Conservation (phyloP, 2,797 vertebrate species). For the Argentina silus region DNA sequence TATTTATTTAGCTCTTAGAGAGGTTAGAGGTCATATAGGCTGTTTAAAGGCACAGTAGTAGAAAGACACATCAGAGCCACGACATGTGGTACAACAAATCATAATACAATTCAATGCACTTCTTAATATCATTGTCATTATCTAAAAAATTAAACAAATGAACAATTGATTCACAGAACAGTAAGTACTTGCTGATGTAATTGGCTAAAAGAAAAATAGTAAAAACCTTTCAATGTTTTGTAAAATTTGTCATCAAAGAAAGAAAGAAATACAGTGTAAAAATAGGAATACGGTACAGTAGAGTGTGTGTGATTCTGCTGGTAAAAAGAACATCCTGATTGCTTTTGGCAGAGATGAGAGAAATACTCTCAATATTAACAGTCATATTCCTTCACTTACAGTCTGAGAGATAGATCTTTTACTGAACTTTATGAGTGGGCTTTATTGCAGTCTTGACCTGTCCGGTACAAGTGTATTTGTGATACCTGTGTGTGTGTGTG, state of each 20-base stretch:
- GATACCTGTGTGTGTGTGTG: background rate
- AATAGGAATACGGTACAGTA: background rate
- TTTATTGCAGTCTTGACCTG: constrained; percentile 7
- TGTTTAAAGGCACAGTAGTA: constrained; percentile 23
- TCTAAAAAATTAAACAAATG: background rate
- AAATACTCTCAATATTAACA: background rate
- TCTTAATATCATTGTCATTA: background rate
- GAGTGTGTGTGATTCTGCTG: background rate
- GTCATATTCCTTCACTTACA: background rate
- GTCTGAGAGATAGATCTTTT: background rate
- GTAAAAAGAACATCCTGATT: constrained; percentile 11
- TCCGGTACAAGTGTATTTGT: constrained; percentile 2
- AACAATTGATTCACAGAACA: background rate
- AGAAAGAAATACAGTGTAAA: background rate
- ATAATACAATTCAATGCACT: background rate
- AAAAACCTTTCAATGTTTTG: no score
- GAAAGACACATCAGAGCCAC: background rate
- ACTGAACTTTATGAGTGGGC: background rate
- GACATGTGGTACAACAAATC: background rate
- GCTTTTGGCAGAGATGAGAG: background rate
- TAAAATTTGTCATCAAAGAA: background rate
- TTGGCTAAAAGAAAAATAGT: background rate
- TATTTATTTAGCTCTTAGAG: constrained; percentile 30
- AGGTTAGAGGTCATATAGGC: constrained; percentile 1
- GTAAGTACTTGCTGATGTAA: background rate